Percentiles rank a stretch among this genome's conserved stretches.
These are phyloP conservation scores for Papilio elwesi DNA, from an alignment of 2,888 invertebrate genomes.

Conservation along the genomic window DNA sequence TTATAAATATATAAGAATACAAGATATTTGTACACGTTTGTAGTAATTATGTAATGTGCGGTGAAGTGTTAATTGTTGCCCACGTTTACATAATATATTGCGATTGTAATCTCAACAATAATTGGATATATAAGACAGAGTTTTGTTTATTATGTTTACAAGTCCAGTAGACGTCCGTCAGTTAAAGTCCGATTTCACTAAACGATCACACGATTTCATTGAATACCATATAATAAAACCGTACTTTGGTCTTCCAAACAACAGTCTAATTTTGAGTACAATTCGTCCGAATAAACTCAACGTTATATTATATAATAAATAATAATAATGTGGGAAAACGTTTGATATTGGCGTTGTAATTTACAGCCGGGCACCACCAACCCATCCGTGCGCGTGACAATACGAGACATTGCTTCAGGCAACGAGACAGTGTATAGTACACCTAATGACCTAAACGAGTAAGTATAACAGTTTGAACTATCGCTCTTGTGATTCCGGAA, in stretches of 20 bases:
- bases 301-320: too few species aligned
- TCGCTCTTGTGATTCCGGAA: background rate
- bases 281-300: too few species aligned
- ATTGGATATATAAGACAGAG: too few species aligned
- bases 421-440: slow-evolving; percentile 53
- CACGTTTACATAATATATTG: background rate
- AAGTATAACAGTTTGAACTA: slow-evolving; percentile 49
- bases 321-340: too few species aligned
- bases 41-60: background rate
- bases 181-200: too few species aligned
- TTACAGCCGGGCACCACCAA: slow-evolving; percentile 78
- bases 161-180: too few species aligned
- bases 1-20: slow-evolving; percentile 8
- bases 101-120: background rate
- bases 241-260: too few species aligned
- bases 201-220: too few species aligned
- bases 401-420: slow-evolving; percentile 58
- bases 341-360: background rate
- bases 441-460: slow-evolving; percentile 65
- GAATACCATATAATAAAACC: too few species aligned
- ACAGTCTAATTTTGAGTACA: too few species aligned
- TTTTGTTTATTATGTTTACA: too few species aligned
- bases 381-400: slow-evolving; percentile 70
- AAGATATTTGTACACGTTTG: background rate
- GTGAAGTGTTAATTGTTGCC: background rate